Base-by-base conservation (phyloP, 2,888 invertebrate species). In the Macropis europaea region DNA sequence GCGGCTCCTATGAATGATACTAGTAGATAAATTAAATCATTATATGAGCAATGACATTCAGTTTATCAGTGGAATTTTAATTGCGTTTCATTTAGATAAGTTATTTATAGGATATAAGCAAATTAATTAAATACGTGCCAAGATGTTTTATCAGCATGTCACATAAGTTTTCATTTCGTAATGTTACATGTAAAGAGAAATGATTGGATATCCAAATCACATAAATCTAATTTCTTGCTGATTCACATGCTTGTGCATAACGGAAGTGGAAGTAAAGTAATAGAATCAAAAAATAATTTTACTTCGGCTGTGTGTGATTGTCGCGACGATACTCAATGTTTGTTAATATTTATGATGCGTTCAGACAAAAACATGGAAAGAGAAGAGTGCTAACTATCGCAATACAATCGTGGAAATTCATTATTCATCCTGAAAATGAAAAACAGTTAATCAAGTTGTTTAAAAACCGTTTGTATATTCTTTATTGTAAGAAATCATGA, bases 401-500 rank as follows among this genome's bases (percentile, higher is more conserved):
- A 38, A 15, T 43, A 28, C 6, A 6, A 26, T 38, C 15, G 32
- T 1, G 6, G 6, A 47, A 32, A 26, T 26, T 0, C n/a, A 22
- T 26, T n/a, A 30, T 15, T n/a, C 19, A 38, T 19, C 17, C 13
- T n/a, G 0, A 1, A 43, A 11, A 15, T n/a, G 5, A 24, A 53
- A 34, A 11, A 5, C 6, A 40, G 5, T 15, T 19, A 52, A 38
- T n/a, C 3, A 26, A 22, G 11, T 19, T 6, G n/a, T 47, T 40
- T 9, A 6, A 47, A n/a, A 2, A 15, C 26, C 26, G 17, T 43
- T 50, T 45, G n/a, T 38, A 54, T 19, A 32, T 17, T 52, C 6
- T 70, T 71, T 70, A 56, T 71, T 70, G 28, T 30, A 53, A 34
- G 15, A 15, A 30, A n/a, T 15, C 5, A 28, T 24, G 28, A 30